These are phyloP conservation scores for Capitella teleta DNA, from an alignment of 1,140 invertebrate genomes.

Conservation along the genomic window DNA sequence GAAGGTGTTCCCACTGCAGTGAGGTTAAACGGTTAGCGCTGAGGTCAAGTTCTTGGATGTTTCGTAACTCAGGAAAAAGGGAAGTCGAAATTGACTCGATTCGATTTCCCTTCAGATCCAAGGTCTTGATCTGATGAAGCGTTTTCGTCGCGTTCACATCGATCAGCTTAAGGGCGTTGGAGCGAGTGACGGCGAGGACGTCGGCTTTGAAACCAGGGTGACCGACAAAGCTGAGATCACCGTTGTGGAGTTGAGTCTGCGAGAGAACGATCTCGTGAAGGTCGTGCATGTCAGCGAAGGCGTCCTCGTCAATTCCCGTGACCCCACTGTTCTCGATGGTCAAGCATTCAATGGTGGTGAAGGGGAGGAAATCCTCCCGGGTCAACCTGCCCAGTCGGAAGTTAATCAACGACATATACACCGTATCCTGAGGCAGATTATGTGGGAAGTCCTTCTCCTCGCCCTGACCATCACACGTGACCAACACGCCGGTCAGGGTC, in stretches of 20 bases:
- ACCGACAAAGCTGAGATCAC: constrained; percentile 1
- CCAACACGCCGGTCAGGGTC: constrained; percentile 7
- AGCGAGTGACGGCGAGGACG: constrained; percentile 1
- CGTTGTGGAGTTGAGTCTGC: background rate
- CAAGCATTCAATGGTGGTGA: constrained; percentile 7
- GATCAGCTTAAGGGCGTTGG: background rate
- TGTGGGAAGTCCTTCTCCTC: background rate
- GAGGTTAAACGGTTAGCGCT: constrained; percentile 3
- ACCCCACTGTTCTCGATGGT: constrained; percentile 3
- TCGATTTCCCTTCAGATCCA: background rate
- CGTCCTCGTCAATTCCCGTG: background rate
- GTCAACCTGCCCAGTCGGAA: constrained; percentile 4
- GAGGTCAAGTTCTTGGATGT: constrained; percentile 6
- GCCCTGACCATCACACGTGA: constrained; percentile 7
- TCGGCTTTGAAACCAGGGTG: background rate
- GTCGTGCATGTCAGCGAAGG: constrained; percentile 2
- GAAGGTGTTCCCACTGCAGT: background rate
- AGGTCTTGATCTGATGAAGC: constrained; percentile 1
- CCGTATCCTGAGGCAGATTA: constrained; percentile 4
- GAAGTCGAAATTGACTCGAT: background rate
- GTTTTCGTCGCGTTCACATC: background rate
- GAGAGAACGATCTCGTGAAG: constrained; percentile 5
- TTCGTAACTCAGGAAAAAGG: background rate
- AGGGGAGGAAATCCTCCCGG: background rate
- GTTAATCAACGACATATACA: constrained; percentile 6